Conservation (phyloP, 1,140 invertebrate species). For the Tetragonula clypearis region DNA sequence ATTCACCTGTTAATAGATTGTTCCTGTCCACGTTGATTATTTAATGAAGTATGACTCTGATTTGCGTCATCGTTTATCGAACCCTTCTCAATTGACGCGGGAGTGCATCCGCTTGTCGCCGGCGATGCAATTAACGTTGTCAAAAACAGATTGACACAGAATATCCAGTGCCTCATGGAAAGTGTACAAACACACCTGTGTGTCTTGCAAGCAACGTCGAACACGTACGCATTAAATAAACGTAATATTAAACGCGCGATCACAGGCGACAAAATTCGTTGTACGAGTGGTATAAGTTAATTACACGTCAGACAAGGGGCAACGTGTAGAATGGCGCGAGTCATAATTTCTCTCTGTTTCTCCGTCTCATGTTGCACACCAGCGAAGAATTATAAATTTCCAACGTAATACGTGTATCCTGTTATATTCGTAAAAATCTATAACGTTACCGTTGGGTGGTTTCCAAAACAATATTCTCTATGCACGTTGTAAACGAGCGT, state of each 20-base stretch:
- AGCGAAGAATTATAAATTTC: neutral
- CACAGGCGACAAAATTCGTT: too few species aligned
- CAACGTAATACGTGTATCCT: neutral
- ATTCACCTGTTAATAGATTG: neutral
- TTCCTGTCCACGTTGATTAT: neutral
- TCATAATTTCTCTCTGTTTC: neutral
- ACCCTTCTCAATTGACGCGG: neutral
- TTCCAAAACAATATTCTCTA: neutral
- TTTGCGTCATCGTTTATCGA: constrained; percentile 14
- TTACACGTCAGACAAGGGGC: neutral
- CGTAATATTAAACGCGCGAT: neutral
- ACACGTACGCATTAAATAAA: neutral
- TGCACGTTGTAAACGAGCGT: neutral
- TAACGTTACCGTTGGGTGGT: neutral
- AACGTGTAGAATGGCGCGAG: neutral
- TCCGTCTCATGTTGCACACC: neutral
- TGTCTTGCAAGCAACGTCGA: neutral
- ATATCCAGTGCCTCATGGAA: neutral
- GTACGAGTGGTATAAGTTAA: neutral
- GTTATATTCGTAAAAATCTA: neutral
- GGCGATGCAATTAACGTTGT: constrained; percentile 26
- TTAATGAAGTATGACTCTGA: constrained; percentile 12
- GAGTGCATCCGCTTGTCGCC: too few species aligned
- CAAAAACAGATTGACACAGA: constrained; percentile 13
- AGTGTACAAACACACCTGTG: too few species aligned